These are phyloP conservation scores for Temnothorax longispinosus DNA, from an alignment of 1,140 invertebrate genomes.

Conservation along the genomic window DNA sequence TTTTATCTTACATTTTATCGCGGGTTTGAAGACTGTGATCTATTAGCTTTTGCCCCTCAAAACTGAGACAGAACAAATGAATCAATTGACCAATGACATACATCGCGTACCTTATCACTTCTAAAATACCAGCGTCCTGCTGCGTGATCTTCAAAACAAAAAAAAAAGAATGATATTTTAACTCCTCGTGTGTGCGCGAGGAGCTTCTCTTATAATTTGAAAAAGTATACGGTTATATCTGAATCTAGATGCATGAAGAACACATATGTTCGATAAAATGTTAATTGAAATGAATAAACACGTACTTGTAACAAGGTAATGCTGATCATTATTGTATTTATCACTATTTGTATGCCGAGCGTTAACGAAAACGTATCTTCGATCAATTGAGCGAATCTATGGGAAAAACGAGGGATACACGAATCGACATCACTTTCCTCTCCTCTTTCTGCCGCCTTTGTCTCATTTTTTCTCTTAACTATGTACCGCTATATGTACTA, in stretches of 20 bases:
- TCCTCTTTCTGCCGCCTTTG: not conserved
- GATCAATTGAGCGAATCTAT: conserved; percentile 31
- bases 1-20: conserved; percentile 51
- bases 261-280: not conserved
- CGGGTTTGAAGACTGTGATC: conserved; percentile 62
- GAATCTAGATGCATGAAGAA: not conserved
- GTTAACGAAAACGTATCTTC: conserved; percentile 34
- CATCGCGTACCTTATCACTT: not conserved
- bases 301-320: conserved; percentile 44
- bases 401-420: not conserved
- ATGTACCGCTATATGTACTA: not conserved
- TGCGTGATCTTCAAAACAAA: not conserved
- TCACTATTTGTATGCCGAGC: not conserved
- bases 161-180: not conserved
- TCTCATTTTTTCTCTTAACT: not conserved
- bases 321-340: conserved; percentile 27
- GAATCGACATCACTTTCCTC: not conserved
- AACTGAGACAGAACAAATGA: conserved; percentile 67
- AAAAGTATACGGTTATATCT: not conserved
- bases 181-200: no score
- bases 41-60: conserved; percentile 65
- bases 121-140: not conserved
- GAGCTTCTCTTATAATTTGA: no score
- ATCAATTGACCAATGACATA: conserved; percentile 54
- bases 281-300: not conserved